Base-by-base conservation (phyloP, 2,113 vertebrate species). In the Lota lota region DNA sequence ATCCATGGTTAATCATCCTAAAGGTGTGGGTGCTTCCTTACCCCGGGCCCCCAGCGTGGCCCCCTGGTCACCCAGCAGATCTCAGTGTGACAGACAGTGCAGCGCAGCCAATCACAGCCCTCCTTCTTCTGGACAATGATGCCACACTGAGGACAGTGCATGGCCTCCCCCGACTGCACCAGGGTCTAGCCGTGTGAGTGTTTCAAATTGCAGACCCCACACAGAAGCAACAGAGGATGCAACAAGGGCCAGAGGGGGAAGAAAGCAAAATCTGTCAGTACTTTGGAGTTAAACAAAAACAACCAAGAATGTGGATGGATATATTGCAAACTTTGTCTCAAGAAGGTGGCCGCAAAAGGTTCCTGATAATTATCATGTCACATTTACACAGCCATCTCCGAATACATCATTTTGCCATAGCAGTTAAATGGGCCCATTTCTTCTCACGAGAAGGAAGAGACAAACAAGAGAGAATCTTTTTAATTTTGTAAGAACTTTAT, bases 61-160 rank as follows among this genome's bases (percentile, higher is more conserved):
- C 95, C 95, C 85, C 96, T 95, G 70, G 96, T 97, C 66, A 97
- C 96, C 96, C 96, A 97, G 88, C 96, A 98, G 89, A 98, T 97
- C 91, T 98, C 96, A 0, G 95, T 97, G 83, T 96, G 95, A 83
- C 96, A 98, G 64, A 97, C 93, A 0, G 95, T 94, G 83, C 96
- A 98, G 67, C 95, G 95, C 72, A 98, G 88, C 96, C 96, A 98
- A 88, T 98, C 96, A 3, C 96, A 98, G 24, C 96, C 96, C 0
- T 95, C 96, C 80, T 96, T 96, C 90, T 97, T 97, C 91, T 97
- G 96, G 15, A 97, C 93, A 12, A 97, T 91, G 51, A 98, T 96
- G 67, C 75, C 89, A 88, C 96, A 98, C 65, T 92, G 91, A 0
- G 96, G 96, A 81, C 96, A 98, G 82, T 93, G 91, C 96, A 98